Evolutionary conservation across 2,113 vertebrate genomes (phyloP).

Genomic region (Scomber colias): DNA sequence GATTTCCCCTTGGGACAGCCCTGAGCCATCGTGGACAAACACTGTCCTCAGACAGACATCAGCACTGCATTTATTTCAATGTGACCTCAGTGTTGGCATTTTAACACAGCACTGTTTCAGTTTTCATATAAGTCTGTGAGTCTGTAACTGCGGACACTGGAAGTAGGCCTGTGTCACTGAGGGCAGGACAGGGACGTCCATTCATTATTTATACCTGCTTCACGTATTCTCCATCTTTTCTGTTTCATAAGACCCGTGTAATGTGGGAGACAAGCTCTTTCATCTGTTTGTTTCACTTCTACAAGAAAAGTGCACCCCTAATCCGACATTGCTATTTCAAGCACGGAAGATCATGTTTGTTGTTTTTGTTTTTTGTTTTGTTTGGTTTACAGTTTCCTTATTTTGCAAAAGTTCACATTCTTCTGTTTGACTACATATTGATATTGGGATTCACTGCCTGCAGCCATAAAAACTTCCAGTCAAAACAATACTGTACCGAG

Average conservation of each 20-base stretch:
- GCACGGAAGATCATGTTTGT: background rate
- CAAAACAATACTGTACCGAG: background rate
- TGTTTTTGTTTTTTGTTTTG: background rate
- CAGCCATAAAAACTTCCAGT: background rate
- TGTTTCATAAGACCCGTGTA: no score
- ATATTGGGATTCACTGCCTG: background rate
- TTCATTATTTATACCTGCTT: no score
- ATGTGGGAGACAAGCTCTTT: no score
- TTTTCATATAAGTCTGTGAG: no score
- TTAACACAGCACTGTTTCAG: background rate
- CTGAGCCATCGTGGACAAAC: background rate
- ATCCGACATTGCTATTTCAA: constrained; percentile 6
- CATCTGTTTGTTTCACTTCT: no score
- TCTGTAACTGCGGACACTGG: no score
- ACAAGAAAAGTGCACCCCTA: background rate
- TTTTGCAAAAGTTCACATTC: background rate
- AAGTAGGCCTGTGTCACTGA: background rate
- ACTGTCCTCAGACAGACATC: no score
- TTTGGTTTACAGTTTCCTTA: background rate
- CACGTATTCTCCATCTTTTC: no score
- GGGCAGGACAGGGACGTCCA: background rate
- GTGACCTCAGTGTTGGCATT: background rate
- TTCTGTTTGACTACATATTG: background rate
- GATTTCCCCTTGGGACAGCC: background rate
- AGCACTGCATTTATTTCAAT: background rate